Base-by-base conservation (phyloP, 2,888 invertebrate genomes). In the Sesia apiformis region DNA sequence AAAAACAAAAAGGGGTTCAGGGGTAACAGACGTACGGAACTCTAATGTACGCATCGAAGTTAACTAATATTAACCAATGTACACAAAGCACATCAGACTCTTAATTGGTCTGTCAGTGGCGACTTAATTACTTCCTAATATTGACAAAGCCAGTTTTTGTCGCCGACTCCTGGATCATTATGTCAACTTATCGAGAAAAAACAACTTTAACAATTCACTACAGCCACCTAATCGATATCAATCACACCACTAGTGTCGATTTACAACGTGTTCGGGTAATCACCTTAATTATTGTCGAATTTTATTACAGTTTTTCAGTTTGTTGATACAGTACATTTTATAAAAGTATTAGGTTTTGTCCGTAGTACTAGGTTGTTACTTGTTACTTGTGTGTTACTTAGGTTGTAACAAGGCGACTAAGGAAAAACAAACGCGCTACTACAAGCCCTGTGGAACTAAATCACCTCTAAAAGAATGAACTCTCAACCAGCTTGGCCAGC, bases 101-200 rank as follows among this genome's bases (percentile, higher is more conserved):
- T 73, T 80, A 78, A 85, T 83, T 78, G 76, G 67, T 71, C 72
- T 81, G 78, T 76, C 81, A 80, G 75, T 74, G 70, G 71, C 60
- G 60, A 59, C 60, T 74, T 85, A 82, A 87, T 85, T 85, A 84
- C 85, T 87, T 87, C 86, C 86, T 85, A 85, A 80, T 82, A 79
- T 79, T 76, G 77, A 82, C 78, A 80, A 81, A 79, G 74, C 70
- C 43, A 57, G 65, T 82, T 84, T 82, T 83, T 81, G 65, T 69
- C 7, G 43, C 52, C 53, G 62, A 63, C 62, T 72, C 72, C 68
- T 63, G 65, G 66, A 71, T 67, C 60, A 73, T 77, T 76, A 69
- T 66, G 66, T 66, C 58, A 59, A 60, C 55, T 58, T 57, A 52
- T 53, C 38, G 54, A 57, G 58, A 63, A 74, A 76, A 72, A 74